Base-by-base conservation (phyloP, 2,888 invertebrate species). In the Acleris emargana region DNA sequence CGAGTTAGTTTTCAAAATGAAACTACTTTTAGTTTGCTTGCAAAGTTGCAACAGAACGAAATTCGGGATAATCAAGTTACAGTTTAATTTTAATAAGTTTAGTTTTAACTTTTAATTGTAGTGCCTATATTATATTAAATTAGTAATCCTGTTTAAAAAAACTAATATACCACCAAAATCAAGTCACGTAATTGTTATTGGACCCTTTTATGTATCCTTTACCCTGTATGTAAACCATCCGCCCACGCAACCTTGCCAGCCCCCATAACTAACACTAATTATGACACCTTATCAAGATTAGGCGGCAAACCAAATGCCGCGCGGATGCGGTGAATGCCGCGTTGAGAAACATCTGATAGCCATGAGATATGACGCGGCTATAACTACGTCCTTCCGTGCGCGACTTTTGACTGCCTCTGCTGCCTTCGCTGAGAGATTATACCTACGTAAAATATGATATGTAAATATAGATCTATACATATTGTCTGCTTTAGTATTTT, bases 331-430 rank as follows among this genome's bases (percentile, higher is more conserved):
- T 72, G 74, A 76, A 79, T 79, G 78, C 80, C 78, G 45, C 57
- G 57, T 68, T 60, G 73, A 72, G 73, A 83, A 87, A 89, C 78
- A 72, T 69, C 69, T 69, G 89, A 91, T 90, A 87, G 82, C 87
- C 88, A 82, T 89, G 88, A 86, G 89, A 89, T 89, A 88, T 57
- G 67, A 67, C 69, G 67, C 73, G 71, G 72, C 73, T 86, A n/a
- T n/a, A 89, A 89, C 82, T 71, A 85, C 86, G 78, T 75, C 77
- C 86, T 88, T 91, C 91, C 91, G 84, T 49, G 22, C 79, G 81
- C 83, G 86, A 84, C 87, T 88, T 81, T 82, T 81, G 81, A 80
- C 77, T 81, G 72, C 80, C 52, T 66, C 25, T 28, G 58, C 32
- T 13, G 38, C 38, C 38, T 38, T 38, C 38, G 38, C 45, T 45